A percentile compares a stretch with the other conserved stretches of the same genome.
Evolutionary conservation across 2,113 vertebrate species (phyloP).

Genomic region (Capra hircus): DNA sequence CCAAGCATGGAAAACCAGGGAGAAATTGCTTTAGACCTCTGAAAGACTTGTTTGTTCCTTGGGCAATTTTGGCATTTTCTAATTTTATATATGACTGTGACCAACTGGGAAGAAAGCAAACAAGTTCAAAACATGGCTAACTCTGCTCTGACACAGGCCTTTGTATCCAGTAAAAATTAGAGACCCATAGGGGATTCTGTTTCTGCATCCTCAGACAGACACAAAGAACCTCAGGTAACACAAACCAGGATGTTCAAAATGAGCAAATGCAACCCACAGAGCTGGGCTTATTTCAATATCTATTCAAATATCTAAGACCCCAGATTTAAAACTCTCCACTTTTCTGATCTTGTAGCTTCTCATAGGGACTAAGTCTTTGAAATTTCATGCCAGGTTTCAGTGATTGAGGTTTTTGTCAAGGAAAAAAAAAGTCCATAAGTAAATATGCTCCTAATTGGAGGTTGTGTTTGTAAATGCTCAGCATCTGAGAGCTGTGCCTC

Average conservation of each 20-base stretch:
- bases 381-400: conserved; percentile 44
- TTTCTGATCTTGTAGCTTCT: conserved; percentile 27
- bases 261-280: background rate
- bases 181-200: conserved; percentile 24
- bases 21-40: conserved; percentile 15
- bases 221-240: conserved; percentile 46
- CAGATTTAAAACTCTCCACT: conserved; percentile 7
- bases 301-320: background rate
- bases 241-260: conserved; percentile 11
- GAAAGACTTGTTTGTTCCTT: conserved; percentile 28
- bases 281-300: background rate
- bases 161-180: conserved; percentile 53
- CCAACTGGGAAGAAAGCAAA: conserved; percentile 67
- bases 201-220: conserved; percentile 19
- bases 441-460: background rate
- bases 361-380: background rate
- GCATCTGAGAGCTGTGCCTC: background rate
- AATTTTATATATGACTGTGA: conserved; percentile 62
- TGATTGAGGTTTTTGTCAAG: conserved; percentile 15
- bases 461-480: background rate
- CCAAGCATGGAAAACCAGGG: background rate
- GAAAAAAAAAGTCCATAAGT: background rate
- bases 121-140: conserved; percentile 66
- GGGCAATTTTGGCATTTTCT: conserved; percentile 23
- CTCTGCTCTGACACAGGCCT: background rate